Percentiles rank a stretch among this genome's conserved stretches.
These are phyloP conservation scores for Hemicrepidius hirtus DNA, from an alignment of 2,888 invertebrate genomes.

Conservation along the genomic window DNA sequence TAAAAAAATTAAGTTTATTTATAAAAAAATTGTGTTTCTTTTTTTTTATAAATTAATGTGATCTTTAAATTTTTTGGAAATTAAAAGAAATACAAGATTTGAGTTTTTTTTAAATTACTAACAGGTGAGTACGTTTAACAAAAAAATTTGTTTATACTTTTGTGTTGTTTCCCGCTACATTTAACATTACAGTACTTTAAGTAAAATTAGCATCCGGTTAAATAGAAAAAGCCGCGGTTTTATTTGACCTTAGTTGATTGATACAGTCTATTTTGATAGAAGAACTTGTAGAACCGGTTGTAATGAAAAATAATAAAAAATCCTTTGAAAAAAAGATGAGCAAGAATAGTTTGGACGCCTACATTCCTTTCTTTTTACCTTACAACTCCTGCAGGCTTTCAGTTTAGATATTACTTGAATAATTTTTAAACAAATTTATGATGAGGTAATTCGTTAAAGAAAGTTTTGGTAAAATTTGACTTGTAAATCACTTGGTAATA, in stretches of 20 bases:
- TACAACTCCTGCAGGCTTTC: background rate
- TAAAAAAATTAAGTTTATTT: no score
- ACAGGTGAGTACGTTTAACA: no score
- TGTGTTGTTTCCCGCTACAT: background rate
- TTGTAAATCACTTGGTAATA: no score
- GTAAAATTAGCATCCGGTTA: background rate
- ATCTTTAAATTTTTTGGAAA: background rate
- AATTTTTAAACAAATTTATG: no score
- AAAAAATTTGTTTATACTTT: background rate
- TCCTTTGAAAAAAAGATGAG: background rate
- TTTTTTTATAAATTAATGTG: background rate
- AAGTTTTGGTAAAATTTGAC: no score
- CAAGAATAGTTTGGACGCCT: constrained; percentile 9
- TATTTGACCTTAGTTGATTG: constrained; percentile 5
- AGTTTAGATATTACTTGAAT: no score
- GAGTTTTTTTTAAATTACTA: no score
- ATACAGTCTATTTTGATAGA: background rate
- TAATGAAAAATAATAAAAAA: background rate
- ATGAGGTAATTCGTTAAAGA: no score
- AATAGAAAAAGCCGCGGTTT: background rate
- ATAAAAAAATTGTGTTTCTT: background rate
- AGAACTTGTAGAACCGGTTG: constrained; percentile 2
- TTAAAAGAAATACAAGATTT: no score
- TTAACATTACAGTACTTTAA: background rate
- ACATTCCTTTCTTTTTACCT: constrained; percentile 3